Conservation (phyloP, 2,888 invertebrate genomes). For the Syrphus vitripennis region DNA sequence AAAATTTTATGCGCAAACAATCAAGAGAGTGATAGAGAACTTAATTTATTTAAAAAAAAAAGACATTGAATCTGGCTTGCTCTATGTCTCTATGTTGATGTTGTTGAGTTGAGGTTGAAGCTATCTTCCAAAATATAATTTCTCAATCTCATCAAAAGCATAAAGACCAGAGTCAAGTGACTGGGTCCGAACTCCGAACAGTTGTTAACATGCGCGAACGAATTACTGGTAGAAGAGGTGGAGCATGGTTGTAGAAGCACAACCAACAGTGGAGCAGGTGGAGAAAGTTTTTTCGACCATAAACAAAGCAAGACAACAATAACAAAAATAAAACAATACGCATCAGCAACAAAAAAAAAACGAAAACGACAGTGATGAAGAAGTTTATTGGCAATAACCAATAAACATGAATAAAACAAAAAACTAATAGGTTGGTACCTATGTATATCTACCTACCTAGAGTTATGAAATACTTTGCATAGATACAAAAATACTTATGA, state of each 20-base stretch:
- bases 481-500: background rate
- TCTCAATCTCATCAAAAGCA: conserved; percentile 27
- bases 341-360: conserved; percentile 6
- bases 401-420: conserved; percentile 18
- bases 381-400: conserved; percentile 1
- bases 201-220: conserved; percentile 16
- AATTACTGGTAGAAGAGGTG: conserved; percentile 36
- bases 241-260: background rate
- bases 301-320: conserved; percentile 11
- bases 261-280: conserved; percentile 49
- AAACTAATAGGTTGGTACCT: no score
- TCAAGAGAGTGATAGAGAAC: conserved; percentile 1
- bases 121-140: conserved; percentile 52
- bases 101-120: conserved; percentile 1
- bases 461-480: conserved; percentile 24
- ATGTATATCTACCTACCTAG: background rate
- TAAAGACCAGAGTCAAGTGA: background rate
- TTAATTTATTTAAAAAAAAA: background rate
- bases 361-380: conserved; percentile 1
- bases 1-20: conserved; percentile 57
- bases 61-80: background rate
- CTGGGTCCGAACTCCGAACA: background rate
- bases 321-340: background rate
- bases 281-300: conserved; percentile 58
- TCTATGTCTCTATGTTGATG: conserved; percentile 1